Percentiles rank a stretch among this genome's conserved stretches.
Conservation (phyloP, 2,797 vertebrate genomes). For the Rachycentron canadum region DNA sequence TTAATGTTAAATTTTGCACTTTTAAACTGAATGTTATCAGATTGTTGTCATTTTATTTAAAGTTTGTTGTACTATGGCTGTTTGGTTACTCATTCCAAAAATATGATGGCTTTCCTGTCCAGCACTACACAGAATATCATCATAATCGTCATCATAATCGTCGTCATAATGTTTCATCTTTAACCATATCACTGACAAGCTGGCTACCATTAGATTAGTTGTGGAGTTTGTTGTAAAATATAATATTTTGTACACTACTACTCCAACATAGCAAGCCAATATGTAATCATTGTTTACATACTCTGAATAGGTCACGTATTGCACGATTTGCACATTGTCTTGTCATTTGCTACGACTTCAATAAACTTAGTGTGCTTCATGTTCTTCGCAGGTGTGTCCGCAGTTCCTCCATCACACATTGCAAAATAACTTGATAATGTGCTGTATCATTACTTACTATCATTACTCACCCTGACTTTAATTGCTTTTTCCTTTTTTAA, state of each 20-base stretch:
- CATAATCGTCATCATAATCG: no score
- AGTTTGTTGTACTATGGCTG: not conserved
- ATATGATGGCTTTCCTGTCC: not conserved
- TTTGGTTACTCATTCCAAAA: not conserved
- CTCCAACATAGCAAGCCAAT: not conserved
- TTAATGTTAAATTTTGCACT: not conserved
- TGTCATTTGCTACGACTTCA: conserved; percentile 28
- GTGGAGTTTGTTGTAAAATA: conserved; percentile 19
- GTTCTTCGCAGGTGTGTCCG: not conserved
- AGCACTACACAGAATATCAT: not conserved
- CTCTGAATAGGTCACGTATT: conserved; percentile 19
- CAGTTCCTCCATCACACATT: not conserved
- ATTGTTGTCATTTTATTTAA: not conserved
- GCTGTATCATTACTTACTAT: not conserved
- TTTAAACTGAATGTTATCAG: conserved; percentile 1
- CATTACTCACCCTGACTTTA: no score
- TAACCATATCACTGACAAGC: conserved; percentile 13
- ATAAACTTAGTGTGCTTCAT: conserved; percentile 56
- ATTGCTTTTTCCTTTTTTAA: not conserved
- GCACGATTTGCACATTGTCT: conserved; percentile 30
- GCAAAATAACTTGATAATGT: not conserved
- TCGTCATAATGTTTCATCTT: not conserved
- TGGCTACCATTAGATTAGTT: conserved; percentile 7
- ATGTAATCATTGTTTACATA: conserved; percentile 35
- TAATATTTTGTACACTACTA: conserved; percentile 39